Evolutionary conservation across 1,140 invertebrate species (phyloP).

Genomic region (Danaus melanippus): DNA sequence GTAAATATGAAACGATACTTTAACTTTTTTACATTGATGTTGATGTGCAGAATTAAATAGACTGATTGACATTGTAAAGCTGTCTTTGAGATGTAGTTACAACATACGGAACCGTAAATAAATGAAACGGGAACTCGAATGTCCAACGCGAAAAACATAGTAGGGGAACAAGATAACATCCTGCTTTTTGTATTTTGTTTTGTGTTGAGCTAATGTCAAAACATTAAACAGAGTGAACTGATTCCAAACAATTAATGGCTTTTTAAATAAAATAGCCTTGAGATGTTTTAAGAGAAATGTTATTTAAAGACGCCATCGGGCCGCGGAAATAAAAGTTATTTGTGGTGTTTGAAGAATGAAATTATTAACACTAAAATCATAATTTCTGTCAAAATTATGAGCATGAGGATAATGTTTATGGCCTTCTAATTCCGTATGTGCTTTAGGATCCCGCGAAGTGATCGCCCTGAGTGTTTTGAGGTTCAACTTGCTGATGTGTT

Average conservation of each 20-base stretch:
- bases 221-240: slow-evolving; percentile 38
- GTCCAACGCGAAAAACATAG: slow-evolving; percentile 8
- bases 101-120: too few species aligned
- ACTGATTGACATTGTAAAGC: too few species aligned
- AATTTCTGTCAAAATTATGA: slow-evolving; percentile 19
- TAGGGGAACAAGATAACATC: slow-evolving; percentile 26
- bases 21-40: too few species aligned
- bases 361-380: slow-evolving; percentile 15
- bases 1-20: too few species aligned
- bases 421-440: too few species aligned
- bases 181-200: slow-evolving; percentile 25
- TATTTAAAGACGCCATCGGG: slow-evolving; percentile 1
- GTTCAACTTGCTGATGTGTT: too few species aligned
- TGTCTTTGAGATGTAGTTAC: too few species aligned
- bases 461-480: too few species aligned
- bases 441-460: too few species aligned
- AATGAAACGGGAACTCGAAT: background rate
- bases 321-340: slow-evolving; percentile 4
- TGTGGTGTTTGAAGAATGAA: slow-evolving; percentile 18
- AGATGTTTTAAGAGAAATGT: slow-evolving; percentile 16
- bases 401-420: slow-evolving; percentile 11
- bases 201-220: slow-evolving; percentile 40
- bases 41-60: too few species aligned
- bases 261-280: slow-evolving; percentile 57
- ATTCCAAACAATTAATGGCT: slow-evolving; percentile 37